Base-by-base conservation (phyloP, 2,797 vertebrate genomes). In the Syndactyla subalaris region DNA sequence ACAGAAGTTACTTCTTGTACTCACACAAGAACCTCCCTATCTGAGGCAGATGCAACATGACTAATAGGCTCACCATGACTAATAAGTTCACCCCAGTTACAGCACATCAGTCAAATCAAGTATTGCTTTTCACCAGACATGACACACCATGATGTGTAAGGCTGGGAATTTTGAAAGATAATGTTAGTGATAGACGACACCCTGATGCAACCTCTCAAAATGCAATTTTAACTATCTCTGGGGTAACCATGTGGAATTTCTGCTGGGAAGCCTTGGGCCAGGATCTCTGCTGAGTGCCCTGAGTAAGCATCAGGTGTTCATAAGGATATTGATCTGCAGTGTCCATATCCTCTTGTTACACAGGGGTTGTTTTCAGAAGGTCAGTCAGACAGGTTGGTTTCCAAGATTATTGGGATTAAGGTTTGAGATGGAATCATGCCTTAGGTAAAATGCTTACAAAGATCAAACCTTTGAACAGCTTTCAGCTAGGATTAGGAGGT, bases 111-210 rank as follows among this genome's bases (percentile, higher is more conserved):
- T 96, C 96, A 95, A 89, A 84, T 36, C 93, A 85, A 92, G 81
- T 57, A 75, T 72, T 93, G 86, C 90, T 77, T 91, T 94, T 85
- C 78, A 71, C 93, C 96, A 97, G 96, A 97, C 95, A 58, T 96
- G 96, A 97, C 93, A 95, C 95, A 95, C 93, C 93, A 85, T 96
- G 95, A 96, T 89, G 77, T 92, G 89, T 34, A 93, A 96, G 93
- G 92, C 95, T 96, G 92, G 94, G 92, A 95, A 97, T 96, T 96
- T 82, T 62, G 80, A 91, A 91, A 96, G 94, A 95, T 96, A 96
- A 62, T 1, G 34, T 67, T 80, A 62, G 85, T 80, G 94, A 94
- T 94, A 95, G 93, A 71, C 72, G 32, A 27, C 43, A 66, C n/a
- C 51, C 94, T 92, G 94, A 94, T 92, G 96, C 88, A 97, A 95